Conservation (phyloP, 2,113 vertebrate species). For the Rhea americana region DNA sequence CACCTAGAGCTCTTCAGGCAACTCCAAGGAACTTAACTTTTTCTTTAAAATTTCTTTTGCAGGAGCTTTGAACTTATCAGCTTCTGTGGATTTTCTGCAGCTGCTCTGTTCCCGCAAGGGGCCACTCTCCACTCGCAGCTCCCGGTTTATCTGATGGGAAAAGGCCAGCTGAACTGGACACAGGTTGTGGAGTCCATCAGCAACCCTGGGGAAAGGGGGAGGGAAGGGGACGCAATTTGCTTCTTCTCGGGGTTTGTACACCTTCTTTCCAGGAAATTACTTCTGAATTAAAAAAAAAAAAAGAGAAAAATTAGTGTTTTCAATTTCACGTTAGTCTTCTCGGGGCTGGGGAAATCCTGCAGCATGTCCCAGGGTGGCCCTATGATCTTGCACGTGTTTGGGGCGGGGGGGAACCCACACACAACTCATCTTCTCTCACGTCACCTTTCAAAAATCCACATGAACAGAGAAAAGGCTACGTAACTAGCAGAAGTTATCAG, state of each 20-base stretch:
- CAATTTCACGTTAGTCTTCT: background rate
- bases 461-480: background rate
- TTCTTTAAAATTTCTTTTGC: background rate
- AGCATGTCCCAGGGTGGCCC: accelerated
- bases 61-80: background rate
- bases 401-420: no score
- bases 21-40: background rate
- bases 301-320: background rate
- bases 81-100: background rate
- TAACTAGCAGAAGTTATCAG: background rate
- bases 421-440: no score
- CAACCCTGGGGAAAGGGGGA: background rate
- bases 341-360: background rate
- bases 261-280: background rate
- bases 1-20: background rate
- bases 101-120: background rate
- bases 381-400: background rate
- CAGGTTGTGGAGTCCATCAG: background rate
- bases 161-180: background rate
- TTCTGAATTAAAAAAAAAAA: background rate
- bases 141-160: background rate
- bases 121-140: accelerated
- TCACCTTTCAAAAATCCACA: background rate
- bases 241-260: background rate
- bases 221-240: background rate